Evolutionary conservation across 2,888 invertebrate genomes (phyloP), one percentile per base, ranked within the genome.

Genomic region (Stratiomys singularior): DNA sequence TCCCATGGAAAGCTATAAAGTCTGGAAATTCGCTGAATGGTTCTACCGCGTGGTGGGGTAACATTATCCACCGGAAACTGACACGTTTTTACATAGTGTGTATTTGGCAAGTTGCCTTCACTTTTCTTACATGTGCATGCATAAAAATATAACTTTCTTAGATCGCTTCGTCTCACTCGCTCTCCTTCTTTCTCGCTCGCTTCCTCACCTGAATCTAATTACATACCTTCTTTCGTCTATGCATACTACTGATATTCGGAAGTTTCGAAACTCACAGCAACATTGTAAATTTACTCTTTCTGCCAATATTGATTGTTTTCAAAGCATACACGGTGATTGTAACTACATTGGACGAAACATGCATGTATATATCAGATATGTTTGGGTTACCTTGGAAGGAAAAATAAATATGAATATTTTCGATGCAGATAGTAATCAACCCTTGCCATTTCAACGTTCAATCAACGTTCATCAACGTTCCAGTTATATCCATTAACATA

Each of bases 271-370:
- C 4, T 52, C 25, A 4, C 5, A 3, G 21, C 13, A 21, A 60
- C 58, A 60, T 25, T 25, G 21, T 60, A 23, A 37, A 3, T 13
- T 66, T 37, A n/a, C 21, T 37, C 66, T 21, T 37, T 21, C 46
- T n/a, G 47, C 47, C 69, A 69, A 69, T 69, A 69, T 69, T 47
- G 69, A 69, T 69, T 47, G 69, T 47, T 69, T 46, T n/a, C n/a
- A 13, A 11, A 69, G 69, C 18, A 25, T 30, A 69, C 47, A 47
- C 69, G 9, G 21, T 11, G 9, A 37, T 37, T 66, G 66, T 66
- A 66, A 66, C 27, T 37, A 66, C n/a, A n/a, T 1, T 66, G 15
- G 30, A 18, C 52, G 52, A 52, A 52, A 52, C 15, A 18, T 52
- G 18, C 4, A 52, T 52, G 37, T 37, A 37, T 9, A 37, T 5